Percentiles rank a stretch among this genome's conserved stretches.
Evolutionary conservation across 2,113 vertebrate genomes (phyloP).

Genomic region (Paraplagusia blochii): DNA sequence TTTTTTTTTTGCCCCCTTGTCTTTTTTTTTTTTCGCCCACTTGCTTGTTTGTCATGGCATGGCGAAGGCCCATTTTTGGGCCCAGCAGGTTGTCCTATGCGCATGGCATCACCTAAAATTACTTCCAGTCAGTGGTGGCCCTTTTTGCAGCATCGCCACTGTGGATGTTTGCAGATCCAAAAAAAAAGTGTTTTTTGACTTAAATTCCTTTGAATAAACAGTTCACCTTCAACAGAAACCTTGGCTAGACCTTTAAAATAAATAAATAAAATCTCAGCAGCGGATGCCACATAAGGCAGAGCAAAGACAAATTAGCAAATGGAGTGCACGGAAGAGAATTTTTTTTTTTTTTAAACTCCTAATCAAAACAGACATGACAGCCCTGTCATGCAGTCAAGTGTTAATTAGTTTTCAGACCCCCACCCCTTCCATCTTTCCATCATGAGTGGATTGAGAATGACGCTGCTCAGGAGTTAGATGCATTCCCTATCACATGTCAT

Average conservation of each 20-base stretch:
- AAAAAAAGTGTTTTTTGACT: constrained; percentile 37
- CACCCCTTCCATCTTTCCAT: constrained; percentile 43
- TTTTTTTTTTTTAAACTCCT: constrained; percentile 37
- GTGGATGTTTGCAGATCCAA: constrained; percentile 58
- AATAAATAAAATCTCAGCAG: not conserved
- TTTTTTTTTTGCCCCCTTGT: not conserved
- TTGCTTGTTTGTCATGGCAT: constrained; percentile 71
- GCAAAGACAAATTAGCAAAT: constrained; percentile 17
- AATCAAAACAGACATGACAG: constrained; percentile 48
- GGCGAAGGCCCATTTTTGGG: constrained; percentile 70
- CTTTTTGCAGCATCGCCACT: constrained; percentile 54
- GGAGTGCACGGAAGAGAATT: constrained; percentile 14
- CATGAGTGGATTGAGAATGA: constrained; percentile 56
- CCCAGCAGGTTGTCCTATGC: constrained; percentile 75
- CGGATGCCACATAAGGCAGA: not conserved
- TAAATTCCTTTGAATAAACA: constrained; percentile 10
- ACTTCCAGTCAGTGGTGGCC: constrained; percentile 63
- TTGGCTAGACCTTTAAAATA: not conserved
- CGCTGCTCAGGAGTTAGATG: constrained; percentile 57
- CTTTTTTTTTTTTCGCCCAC: constrained; percentile 69
- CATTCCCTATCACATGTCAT: constrained; percentile 60
- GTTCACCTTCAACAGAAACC: not conserved
- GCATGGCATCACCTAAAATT: constrained; percentile 76
- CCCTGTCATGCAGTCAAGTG: constrained; percentile 60
- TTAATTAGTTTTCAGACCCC: constrained; percentile 68